phyloP scores from a whole-genome alignment of 2,888 invertebrate genomes.

The Prenolepis imparis region DNA sequence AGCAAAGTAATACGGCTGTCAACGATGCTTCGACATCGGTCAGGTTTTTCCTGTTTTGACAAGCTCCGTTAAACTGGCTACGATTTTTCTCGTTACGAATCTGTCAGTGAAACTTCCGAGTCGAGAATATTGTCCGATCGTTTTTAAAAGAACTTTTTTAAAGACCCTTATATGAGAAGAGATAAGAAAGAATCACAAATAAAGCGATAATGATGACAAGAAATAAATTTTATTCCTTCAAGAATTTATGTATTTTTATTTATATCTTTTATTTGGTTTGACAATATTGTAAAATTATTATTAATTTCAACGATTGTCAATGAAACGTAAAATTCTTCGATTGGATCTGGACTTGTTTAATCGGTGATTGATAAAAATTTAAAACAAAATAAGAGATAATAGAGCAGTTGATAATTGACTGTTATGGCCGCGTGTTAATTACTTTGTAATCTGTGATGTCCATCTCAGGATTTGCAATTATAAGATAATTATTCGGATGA shows the following conservation, averaged over 20 bases:
- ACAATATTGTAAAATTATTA: background rate
- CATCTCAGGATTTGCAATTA: background rate
- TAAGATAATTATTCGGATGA: slow-evolving; percentile 23
- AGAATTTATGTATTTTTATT: background rate
- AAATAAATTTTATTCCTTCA: background rate
- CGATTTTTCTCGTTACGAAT: slow-evolving; percentile 42
- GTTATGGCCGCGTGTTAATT: slow-evolving; percentile 6
- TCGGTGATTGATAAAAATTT: background rate
- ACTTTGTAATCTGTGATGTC: slow-evolving; percentile 8
- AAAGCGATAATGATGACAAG: background rate
- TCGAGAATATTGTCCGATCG: slow-evolving; percentile 20
- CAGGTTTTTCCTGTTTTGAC: slow-evolving; percentile 73
- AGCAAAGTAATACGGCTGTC: slow-evolving; percentile 55
- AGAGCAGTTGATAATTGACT: slow-evolving; percentile 13
- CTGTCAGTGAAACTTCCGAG: slow-evolving; percentile 47
- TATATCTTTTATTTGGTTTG: background rate
- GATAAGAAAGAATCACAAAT: background rate
- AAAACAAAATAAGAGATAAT: background rate
- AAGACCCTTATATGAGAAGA: slow-evolving; percentile 4
- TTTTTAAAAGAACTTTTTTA: slow-evolving; percentile 19
- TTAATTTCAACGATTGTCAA: background rate
- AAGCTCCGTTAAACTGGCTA: slow-evolving; percentile 38
- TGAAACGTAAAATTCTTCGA: background rate
- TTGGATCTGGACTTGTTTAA: background rate
- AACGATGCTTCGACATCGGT: slow-evolving; percentile 60